phyloP scores from a whole-genome alignment of 2,797 vertebrate genomes.

The Pogonophryne albipinna region DNA sequence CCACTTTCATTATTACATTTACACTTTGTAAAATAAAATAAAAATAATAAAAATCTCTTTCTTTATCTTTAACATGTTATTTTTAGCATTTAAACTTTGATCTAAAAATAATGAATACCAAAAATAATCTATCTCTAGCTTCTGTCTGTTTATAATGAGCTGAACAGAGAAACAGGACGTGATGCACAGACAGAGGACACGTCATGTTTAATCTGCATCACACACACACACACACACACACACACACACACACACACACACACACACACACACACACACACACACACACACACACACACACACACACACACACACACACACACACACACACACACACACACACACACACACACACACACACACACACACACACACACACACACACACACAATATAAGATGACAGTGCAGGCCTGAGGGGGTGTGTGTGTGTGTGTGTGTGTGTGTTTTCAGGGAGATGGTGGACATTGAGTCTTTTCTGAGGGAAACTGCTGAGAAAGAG shows the following conservation, averaged over 20 bases:
- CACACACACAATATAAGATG: constrained; percentile 19
- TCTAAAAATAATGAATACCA: no score
- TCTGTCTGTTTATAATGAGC: background rate
- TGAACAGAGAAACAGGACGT: background rate
- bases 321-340: constrained; percentile 21
- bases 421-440: constrained; percentile 18
- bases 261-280: constrained; percentile 22
- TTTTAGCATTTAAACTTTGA: no score
- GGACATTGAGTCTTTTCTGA: constrained; percentile 77
- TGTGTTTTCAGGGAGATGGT: constrained; percentile 73
- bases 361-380: no score
- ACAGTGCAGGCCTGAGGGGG: background rate
- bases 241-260: constrained; percentile 18
- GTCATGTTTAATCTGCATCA: constrained; percentile 36
- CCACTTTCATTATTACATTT: no score
- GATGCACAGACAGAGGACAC: constrained; percentile 15
- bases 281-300: background rate
- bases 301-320: background rate
- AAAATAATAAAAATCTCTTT: no score
- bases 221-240: constrained; percentile 23
- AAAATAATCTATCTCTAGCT: no score
- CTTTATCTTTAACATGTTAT: no score
- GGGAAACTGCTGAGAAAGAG: constrained; percentile 74
- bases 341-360: constrained; percentile 13
- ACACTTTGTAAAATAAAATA: no score